A percentile compares a stretch with the other conserved stretches of the same genome.
Evolutionary conservation across 2,888 invertebrate genomes (phyloP).

Genomic region (Lathronympha strigana): DNA sequence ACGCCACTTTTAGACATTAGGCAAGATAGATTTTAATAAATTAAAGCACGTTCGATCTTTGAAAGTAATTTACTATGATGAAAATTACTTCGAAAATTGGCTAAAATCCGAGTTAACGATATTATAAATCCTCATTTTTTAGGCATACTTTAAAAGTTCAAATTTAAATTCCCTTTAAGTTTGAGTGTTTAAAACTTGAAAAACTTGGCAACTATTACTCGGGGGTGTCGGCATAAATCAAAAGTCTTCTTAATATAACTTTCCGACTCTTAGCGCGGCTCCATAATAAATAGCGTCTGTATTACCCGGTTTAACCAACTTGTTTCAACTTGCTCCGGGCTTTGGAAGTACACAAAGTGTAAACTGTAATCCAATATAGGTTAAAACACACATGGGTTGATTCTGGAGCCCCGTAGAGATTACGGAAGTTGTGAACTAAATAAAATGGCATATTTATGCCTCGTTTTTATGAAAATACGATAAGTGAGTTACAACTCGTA

Average conservation of each 20-base stretch:
- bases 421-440: neutral
- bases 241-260: slow-evolving; percentile 40
- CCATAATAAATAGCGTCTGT: slow-evolving; percentile 40
- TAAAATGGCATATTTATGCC: too few species aligned
- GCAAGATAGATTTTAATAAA: too few species aligned
- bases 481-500: too few species aligned
- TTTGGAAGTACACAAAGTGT: slow-evolving; percentile 9
- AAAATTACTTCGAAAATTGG: neutral
- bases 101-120: neutral
- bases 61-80: neutral
- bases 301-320: slow-evolving; percentile 40
- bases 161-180: slow-evolving; percentile 30
- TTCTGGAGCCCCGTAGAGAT: neutral
- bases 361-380: slow-evolving; percentile 12
- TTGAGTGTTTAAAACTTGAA: slow-evolving; percentile 31
- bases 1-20: too few species aligned
- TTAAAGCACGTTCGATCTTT: neutral
- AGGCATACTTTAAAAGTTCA: slow-evolving; percentile 17
- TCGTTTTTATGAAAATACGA: too few species aligned
- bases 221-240: slow-evolving; percentile 38
- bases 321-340: slow-evolving; percentile 36
- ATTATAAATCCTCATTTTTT: slow-evolving; percentile 20
- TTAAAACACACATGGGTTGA: neutral
- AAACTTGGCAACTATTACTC: slow-evolving; percentile 39
- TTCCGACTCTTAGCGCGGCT: slow-evolving; percentile 26